Evolutionary conservation across 2,888 invertebrate species (phyloP).

Genomic region (Crossocerus cetratus): DNA sequence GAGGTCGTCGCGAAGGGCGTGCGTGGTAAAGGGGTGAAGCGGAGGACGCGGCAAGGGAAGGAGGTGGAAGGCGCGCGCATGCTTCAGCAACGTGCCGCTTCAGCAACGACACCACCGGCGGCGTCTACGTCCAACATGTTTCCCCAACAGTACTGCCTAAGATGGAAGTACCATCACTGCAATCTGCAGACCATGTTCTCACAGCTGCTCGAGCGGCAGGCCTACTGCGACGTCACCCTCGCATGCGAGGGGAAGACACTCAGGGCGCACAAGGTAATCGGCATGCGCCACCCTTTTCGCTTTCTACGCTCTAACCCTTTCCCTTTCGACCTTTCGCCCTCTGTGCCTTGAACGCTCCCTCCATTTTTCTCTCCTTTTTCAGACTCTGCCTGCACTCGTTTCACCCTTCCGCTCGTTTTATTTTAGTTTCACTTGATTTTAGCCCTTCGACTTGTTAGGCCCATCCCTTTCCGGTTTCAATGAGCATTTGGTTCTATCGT

Average conservation of each 20-base stretch:
- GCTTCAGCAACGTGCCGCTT: slow-evolving; percentile 72
- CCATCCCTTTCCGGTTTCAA: too few relatives aligned
- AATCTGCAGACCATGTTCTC: slow-evolving; percentile 94
- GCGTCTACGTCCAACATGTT: slow-evolving; percentile 79
- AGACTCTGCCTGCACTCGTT: background rate
- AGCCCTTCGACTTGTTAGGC: too few relatives aligned
- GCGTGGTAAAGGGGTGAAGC: slow-evolving; percentile 37
- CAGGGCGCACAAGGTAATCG: slow-evolving; percentile 83
- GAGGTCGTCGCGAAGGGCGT: slow-evolving; percentile 46
- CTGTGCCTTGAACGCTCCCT: background rate
- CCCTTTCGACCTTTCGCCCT: slow-evolving; percentile 13
- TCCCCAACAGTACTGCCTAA: slow-evolving; percentile 93
- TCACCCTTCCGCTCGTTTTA: background rate
- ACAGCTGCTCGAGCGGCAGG: slow-evolving; percentile 89
- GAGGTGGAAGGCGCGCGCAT: slow-evolving; percentile 64
- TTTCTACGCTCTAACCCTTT: slow-evolving; percentile 1
- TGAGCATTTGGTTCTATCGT: too few relatives aligned
- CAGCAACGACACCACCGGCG: slow-evolving; percentile 64
- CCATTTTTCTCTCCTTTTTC: background rate
- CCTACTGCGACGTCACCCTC: slow-evolving; percentile 93
- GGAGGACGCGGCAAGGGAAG: slow-evolving; percentile 40
- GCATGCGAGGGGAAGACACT: slow-evolving; percentile 91
- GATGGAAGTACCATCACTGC: slow-evolving; percentile 95
- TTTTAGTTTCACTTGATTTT: background rate
- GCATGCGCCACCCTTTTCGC: background rate